Percentiles rank a stretch among this genome's conserved stretches.
phyloP scores from a whole-genome alignment of 1,140 invertebrate genomes.

The Zaprionus africanus region DNA sequence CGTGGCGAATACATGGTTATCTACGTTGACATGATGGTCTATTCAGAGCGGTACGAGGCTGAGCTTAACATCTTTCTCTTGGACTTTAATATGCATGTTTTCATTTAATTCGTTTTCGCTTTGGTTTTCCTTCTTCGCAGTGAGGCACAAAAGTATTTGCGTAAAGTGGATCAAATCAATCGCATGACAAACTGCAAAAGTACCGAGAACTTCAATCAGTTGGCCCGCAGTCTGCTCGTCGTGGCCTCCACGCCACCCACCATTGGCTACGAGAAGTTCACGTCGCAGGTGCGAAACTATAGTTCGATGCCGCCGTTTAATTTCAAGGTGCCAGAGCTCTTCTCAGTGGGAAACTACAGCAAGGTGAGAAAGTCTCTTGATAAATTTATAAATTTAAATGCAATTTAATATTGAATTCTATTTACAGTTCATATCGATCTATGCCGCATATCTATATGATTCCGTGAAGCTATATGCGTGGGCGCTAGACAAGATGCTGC shows the following conservation, averaged over 20 bases:
- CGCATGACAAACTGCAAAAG: constrained; percentile 87
- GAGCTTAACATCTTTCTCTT: not conserved
- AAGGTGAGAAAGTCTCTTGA: constrained; percentile 85
- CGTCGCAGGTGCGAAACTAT: constrained; percentile 90
- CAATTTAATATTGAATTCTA: not conserved
- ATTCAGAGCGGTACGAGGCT: constrained; percentile 82
- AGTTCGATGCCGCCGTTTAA: constrained; percentile 87
- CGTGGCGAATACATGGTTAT: constrained; percentile 98
- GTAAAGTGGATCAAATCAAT: constrained; percentile 88
- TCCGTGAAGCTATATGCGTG: constrained; percentile 96
- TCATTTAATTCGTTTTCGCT: not conserved
- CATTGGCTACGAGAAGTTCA: constrained; percentile 90
- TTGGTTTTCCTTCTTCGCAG: constrained; percentile 74
- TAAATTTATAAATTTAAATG: not conserved
- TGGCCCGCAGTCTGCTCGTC: constrained; percentile 92
- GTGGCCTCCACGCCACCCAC: constrained; percentile 93
- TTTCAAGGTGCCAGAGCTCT: constrained; percentile 81
- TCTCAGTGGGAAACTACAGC: constrained; percentile 85
- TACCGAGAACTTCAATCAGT: constrained; percentile 88
- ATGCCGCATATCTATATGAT: constrained; percentile 98
- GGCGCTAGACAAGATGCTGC: constrained; percentile 91
- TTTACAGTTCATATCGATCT: constrained; percentile 93
- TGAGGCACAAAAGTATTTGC: constrained; percentile 93
- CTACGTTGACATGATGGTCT: constrained; percentile 95
- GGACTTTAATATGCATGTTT: not conserved